A percentile compares a stretch with the other conserved stretches of the same genome.
These are phyloP conservation scores for Drosophila leonis DNA, from an alignment of 2,888 invertebrate genomes.

Conservation along the genomic window DNA sequence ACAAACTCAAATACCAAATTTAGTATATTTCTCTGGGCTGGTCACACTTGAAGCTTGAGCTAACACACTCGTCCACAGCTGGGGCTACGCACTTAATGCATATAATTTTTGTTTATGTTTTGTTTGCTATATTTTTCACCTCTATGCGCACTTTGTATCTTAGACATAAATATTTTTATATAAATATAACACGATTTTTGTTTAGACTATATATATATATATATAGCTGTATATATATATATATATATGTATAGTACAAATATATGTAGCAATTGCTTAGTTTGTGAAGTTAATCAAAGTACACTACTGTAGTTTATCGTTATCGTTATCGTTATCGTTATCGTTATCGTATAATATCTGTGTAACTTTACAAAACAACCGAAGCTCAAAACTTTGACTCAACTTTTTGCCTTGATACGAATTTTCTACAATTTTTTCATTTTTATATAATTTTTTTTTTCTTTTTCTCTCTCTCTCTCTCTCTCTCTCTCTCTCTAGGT, in stretches of 20 bases:
- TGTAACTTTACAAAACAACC: conserved; percentile 76
- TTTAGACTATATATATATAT: conserved; percentile 18
- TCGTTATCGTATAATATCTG: conserved; percentile 52
- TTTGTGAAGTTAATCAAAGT: conserved; percentile 46
- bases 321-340: conserved; percentile 34
- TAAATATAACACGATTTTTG: conserved; percentile 68
- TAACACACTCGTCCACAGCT: conserved; percentile 27
- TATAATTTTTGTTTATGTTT: conserved; percentile 11
- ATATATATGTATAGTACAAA: conserved; percentile 47
- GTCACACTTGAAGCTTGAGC: conserved; percentile 32
- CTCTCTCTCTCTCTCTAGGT: conserved; percentile 60
- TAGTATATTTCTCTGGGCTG: conserved; percentile 4
- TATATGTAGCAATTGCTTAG: conserved; percentile 75
- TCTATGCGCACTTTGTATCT: conserved; percentile 69
- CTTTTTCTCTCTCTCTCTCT: neutral
- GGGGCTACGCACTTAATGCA: conserved; percentile 41
- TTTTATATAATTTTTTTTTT: neutral
- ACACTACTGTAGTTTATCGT: conserved; percentile 28
- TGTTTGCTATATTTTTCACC: conserved; percentile 54
- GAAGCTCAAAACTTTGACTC: conserved; percentile 81
- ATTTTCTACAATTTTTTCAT: conserved; percentile 22
- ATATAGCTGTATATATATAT: conserved; percentile 9
- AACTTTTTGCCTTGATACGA: conserved; percentile 42
- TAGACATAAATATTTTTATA: conserved; percentile 48
- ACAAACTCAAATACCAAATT: conserved; percentile 33